Base-by-base conservation (phyloP, 2,888 invertebrate genomes). In the Anaspis maculata region DNA sequence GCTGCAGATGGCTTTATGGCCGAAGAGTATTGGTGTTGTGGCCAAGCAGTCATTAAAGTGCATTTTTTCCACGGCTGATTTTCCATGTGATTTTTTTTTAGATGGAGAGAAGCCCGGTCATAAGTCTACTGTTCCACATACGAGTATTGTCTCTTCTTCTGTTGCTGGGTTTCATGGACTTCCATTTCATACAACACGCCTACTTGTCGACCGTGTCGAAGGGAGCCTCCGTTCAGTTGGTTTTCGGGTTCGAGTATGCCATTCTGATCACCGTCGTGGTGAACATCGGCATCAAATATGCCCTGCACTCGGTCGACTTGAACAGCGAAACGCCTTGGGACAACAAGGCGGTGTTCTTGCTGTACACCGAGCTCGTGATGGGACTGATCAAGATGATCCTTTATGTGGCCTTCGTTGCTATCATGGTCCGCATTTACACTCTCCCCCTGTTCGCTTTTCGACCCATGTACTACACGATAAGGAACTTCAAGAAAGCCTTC, bases 241-340 rank as follows among this genome's bases (percentile, higher is more conserved):
- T 98, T 3, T 98, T 98, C 72, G 98, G 98, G 30, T 98, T 98
- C 70, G 97, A 98, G 71, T 99, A 98, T 69, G 96, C 96, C 41
- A 92, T 98, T 60, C 71, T 99, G 30, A 71, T 96, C 35, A 95
- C 95, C 3, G 86, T 92, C 61, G 86, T 94, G 16, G 71, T 87
- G 32, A 96, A 95, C 67, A 92, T 94, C 38, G 74, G 84, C 28
- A 87, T 96, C 44, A 98, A 99, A 61, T 92, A 94, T 60, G 69
- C 83, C 13, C 68, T 89, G 3, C 94, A 95, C 62, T 80, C 87
- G 2, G 79, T 91, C 39, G 94, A 95, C 59, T 73, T 92, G 3
- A 83, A 85, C 56, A 85, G 84, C 67, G 94, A 97, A 58, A 89
- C 87, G 25, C 96, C 96, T 0, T 99, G 98, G 98, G 98, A 99